Evolutionary conservation across 2,113 vertebrate genomes (phyloP).

Genomic region (Hemichromis elongatus): DNA sequence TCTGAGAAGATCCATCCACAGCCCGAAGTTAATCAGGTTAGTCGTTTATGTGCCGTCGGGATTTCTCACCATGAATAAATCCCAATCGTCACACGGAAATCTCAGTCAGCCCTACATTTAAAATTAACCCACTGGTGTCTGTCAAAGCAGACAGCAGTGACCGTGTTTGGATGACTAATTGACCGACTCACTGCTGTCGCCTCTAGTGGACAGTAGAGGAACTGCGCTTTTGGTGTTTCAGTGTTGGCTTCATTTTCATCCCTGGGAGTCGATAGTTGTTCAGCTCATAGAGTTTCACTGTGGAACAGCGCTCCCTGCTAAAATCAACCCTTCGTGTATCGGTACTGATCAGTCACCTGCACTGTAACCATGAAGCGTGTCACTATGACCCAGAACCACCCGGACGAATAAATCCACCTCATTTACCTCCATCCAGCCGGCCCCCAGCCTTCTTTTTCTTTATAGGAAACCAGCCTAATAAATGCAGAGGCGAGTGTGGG

Average conservation of each 20-base stretch:
- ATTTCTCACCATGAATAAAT: not conserved
- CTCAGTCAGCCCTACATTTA: not conserved
- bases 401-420: not conserved
- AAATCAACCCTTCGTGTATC: not conserved
- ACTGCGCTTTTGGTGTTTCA: not conserved
- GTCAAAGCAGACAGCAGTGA: not conserved
- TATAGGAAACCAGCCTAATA: not conserved
- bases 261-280: not conserved
- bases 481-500: not conserved
- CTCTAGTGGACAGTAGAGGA: not conserved
- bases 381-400: not conserved
- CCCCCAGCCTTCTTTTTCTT: not conserved
- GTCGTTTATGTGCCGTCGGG: not conserved
- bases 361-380: not conserved
- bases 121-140: not conserved
- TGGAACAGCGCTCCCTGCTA: not conserved
- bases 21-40: not conserved
- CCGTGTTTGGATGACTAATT: not conserved
- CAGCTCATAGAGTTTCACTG: not conserved
- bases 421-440: not conserved
- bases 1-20: not conserved
- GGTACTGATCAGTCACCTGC: not conserved
- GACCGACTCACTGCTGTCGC: not conserved
- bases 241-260: not conserved
- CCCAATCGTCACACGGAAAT: not conserved